These are phyloP conservation scores for Motacilla tschutschensis DNA, from an alignment of 2,113 vertebrate genomes.

Conservation along the genomic window DNA sequence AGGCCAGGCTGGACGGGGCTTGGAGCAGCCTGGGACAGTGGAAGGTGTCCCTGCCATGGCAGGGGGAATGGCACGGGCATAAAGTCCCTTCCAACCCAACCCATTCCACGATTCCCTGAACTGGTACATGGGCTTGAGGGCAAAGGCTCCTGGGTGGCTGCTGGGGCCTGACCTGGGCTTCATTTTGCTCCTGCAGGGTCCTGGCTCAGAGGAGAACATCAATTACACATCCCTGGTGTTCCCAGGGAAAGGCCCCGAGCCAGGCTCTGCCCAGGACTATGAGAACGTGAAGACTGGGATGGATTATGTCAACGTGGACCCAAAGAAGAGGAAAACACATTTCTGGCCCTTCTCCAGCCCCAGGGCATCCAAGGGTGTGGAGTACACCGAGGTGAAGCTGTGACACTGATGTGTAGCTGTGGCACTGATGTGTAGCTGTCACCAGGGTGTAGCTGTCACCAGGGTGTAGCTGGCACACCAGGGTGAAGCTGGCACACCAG, in stretches of 20 bases:
- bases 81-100: background rate
- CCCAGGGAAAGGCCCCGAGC: background rate
- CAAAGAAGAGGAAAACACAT: background rate
- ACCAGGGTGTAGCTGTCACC: too few relatives aligned
- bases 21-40: accelerated
- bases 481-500: background rate
- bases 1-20: accelerated
- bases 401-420: conserved; percentile 39
- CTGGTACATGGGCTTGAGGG: accelerated
- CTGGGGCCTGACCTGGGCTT: background rate
- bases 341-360: conserved; percentile 33
- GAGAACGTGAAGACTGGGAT: conserved; percentile 4
- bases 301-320: conserved; percentile 66
- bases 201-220: background rate
- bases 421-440: conserved; percentile 27
- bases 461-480: background rate
- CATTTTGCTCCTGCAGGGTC: background rate
- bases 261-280: background rate
- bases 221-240: conserved; percentile 60
- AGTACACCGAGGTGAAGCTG: conserved; percentile 52
- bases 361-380: background rate
- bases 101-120: background rate
- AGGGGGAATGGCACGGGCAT: accelerated
- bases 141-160: background rate
- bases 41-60: background rate